Conservation (phyloP, 2,888 invertebrate species). For the Belgica antarctica region DNA sequence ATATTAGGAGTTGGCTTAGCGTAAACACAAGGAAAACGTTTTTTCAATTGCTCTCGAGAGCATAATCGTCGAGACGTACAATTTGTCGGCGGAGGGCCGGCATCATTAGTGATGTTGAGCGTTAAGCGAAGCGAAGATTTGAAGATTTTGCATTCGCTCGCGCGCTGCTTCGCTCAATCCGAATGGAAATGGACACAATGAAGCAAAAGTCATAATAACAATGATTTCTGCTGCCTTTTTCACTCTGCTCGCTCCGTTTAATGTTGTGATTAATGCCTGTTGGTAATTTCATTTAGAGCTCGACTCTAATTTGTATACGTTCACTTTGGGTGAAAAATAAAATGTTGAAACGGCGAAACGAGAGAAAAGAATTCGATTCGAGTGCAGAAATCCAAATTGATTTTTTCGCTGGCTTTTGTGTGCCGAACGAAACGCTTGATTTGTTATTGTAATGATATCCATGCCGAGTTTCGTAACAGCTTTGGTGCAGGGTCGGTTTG, state of each 20-base stretch:
- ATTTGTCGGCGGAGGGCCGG: neutral
- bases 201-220: constrained; percentile 2
- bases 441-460: constrained; percentile 32
- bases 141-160: too few species aligned
- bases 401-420: constrained; percentile 1
- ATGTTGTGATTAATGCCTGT: constrained; percentile 16
- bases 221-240: neutral
- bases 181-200: neutral
- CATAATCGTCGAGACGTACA: neutral
- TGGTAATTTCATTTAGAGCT: constrained; percentile 8
- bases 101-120: too few species aligned
- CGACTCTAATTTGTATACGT: neutral
- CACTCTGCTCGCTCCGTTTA: neutral
- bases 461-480: constrained; percentile 13
- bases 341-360: constrained; percentile 1
- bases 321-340: neutral
- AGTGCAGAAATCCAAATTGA: constrained; percentile 27
- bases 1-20: neutral
- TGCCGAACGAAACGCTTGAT: constrained; percentile 34
- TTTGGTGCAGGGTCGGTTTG: neutral
- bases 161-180: too few species aligned
- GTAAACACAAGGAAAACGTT: neutral
- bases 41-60: neutral
- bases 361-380: constrained; percentile 17
- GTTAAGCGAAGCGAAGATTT: too few species aligned